Evolutionary conservation across 2,888 invertebrate genomes (phyloP).

Genomic region (Choristoneura rosaceana): DNA sequence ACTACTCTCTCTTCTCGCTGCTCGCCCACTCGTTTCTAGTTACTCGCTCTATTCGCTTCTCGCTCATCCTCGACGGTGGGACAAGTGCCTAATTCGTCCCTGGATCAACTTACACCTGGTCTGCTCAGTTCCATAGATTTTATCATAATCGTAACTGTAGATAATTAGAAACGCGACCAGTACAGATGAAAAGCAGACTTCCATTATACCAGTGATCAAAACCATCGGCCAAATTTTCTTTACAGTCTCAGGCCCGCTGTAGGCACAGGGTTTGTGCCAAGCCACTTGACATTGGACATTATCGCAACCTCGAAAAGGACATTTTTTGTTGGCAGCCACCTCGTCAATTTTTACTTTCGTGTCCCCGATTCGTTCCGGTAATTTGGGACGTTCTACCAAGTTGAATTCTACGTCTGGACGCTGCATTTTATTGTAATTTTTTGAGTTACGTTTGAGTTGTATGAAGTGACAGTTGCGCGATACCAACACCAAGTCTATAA

Average conservation of each 20-base stretch:
- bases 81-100: no score
- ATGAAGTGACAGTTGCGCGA: constrained; percentile 3
- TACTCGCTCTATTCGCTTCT: no score
- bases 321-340: neutral
- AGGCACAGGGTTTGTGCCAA: constrained; percentile 20
- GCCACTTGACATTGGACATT: constrained; percentile 3
- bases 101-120: constrained; percentile 12
- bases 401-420: neutral
- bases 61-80: no score
- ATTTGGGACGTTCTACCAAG: neutral
- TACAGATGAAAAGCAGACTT: constrained; percentile 5
- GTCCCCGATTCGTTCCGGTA: constrained; percentile 11
- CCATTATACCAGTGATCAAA: constrained; percentile 14
- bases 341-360: constrained; percentile 14
- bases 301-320: constrained; percentile 9
- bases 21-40: no score
- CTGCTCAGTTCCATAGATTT: constrained; percentile 6
- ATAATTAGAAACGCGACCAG: constrained; percentile 5
- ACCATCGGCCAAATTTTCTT: constrained; percentile 20
- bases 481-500: neutral
- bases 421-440: constrained; percentile 28
- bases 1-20: no score
- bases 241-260: neutral
- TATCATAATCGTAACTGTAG: constrained; percentile 6
- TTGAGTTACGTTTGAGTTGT: neutral